These are phyloP conservation scores for Danio rerio DNA, from an alignment of 2,113 vertebrate species.

Conservation along the genomic window GRCz12tu NC_133176.1:49523501-49524000, in stretches of 20 bases:
- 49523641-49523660: slow-evolving; percentile 52
- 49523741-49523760: slow-evolving; percentile 10
- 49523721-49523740: slow-evolving; percentile 20
- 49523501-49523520: neutral
- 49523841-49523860: neutral
- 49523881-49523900: neutral
- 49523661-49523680: slow-evolving; percentile 48
- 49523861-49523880: neutral
- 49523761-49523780: neutral
- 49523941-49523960: neutral
- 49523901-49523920: neutral
- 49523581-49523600: slow-evolving; percentile 28
- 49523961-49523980: neutral
- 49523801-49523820: neutral
- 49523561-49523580: slow-evolving; percentile 11
- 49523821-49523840: neutral
- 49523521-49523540: neutral
- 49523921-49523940: neutral
- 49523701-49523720: slow-evolving; percentile 50
- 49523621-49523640: slow-evolving; percentile 54
- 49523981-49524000: neutral
- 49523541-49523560: slow-evolving; percentile 4
- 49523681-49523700: slow-evolving; percentile 54
- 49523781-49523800: too few relatives aligned
- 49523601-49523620: slow-evolving; percentile 54